phyloP scores from a whole-genome alignment of 2,888 invertebrate species.

The Hofmannophila pseudospretella region DNA sequence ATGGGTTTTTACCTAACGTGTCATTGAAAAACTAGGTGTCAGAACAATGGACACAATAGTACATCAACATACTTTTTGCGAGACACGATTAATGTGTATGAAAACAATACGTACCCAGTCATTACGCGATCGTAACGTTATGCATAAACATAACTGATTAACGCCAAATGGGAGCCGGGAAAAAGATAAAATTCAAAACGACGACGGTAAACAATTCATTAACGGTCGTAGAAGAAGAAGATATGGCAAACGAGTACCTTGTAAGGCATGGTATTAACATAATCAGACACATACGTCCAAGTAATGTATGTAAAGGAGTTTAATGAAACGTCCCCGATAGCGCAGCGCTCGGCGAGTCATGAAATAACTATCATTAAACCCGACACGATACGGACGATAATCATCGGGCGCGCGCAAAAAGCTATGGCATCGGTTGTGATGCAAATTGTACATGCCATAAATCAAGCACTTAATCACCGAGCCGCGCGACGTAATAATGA shows the following conservation, averaged over 20 bases:
- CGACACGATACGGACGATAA: slow-evolving; percentile 76
- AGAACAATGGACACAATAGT: slow-evolving; percentile 16
- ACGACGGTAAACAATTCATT: slow-evolving; percentile 60
- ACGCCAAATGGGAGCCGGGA: slow-evolving; percentile 27
- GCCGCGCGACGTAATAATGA: slow-evolving; percentile 66
- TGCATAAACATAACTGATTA: slow-evolving; percentile 35
- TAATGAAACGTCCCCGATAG: slow-evolving; percentile 71
- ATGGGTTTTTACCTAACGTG: too few species aligned
- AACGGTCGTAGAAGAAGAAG: slow-evolving; percentile 51
- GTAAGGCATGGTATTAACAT: slow-evolving; percentile 59
- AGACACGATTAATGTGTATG: slow-evolving; percentile 8
- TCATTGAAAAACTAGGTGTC: too few species aligned
- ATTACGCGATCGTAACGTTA: slow-evolving; percentile 19
- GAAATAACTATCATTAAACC: slow-evolving; percentile 75
- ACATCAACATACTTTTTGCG: slow-evolving; percentile 23
- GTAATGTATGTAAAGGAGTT: slow-evolving; percentile 70
- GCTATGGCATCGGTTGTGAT: slow-evolving; percentile 66
- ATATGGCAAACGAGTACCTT: slow-evolving; percentile 49
- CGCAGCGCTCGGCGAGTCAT: slow-evolving; percentile 68
- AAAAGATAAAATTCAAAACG: slow-evolving; percentile 35
- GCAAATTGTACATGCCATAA: slow-evolving; percentile 75
- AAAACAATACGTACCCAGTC: slow-evolving; percentile 11
- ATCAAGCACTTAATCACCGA: slow-evolving; percentile 73
- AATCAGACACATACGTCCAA: slow-evolving; percentile 71
- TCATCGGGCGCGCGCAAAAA: slow-evolving; percentile 70